Percentiles rank a stretch among this genome's conserved stretches.
These are phyloP conservation scores for Neoitamus cyanurus DNA, from an alignment of 2,888 invertebrate species.

Conservation along the genomic window DNA sequence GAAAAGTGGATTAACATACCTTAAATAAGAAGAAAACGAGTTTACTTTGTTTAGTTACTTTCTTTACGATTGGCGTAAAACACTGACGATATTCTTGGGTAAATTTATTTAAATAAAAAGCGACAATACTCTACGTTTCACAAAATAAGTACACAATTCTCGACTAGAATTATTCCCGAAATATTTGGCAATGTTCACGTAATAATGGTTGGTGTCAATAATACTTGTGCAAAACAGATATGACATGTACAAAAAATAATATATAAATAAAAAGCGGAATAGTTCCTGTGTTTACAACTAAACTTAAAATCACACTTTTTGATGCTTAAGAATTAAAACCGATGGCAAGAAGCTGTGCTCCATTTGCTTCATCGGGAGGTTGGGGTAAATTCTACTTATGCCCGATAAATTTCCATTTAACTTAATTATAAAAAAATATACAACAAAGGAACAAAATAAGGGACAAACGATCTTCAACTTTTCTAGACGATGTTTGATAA, in stretches of 20 bases:
- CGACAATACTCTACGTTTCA: neutral
- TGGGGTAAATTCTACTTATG: neutral
- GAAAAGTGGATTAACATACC: too few relatives aligned
- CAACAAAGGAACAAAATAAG: neutral
- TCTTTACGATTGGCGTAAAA: too few relatives aligned
- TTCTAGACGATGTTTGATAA: neutral
- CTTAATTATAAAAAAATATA: neutral
- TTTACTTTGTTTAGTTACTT: too few relatives aligned
- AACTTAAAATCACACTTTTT: neutral
- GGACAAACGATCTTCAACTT: neutral
- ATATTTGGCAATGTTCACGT: slow-evolving; percentile 30
- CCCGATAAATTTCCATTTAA: neutral
- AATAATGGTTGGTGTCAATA: neutral
- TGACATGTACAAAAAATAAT: neutral
- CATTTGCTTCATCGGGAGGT: neutral
- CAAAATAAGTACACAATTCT: slow-evolving; percentile 13
- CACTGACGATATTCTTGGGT: neutral
- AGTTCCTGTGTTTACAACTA: neutral
- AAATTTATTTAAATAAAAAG: neutral
- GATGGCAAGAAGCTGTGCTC: neutral
- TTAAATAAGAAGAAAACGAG: too few relatives aligned
- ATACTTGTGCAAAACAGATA: slow-evolving; percentile 18
- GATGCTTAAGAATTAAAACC: neutral
- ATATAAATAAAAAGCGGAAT: neutral
- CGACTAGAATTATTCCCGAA: slow-evolving; percentile 12